phyloP scores from a whole-genome alignment of 1,140 invertebrate species.

The Magallana ariakensis region DNA sequence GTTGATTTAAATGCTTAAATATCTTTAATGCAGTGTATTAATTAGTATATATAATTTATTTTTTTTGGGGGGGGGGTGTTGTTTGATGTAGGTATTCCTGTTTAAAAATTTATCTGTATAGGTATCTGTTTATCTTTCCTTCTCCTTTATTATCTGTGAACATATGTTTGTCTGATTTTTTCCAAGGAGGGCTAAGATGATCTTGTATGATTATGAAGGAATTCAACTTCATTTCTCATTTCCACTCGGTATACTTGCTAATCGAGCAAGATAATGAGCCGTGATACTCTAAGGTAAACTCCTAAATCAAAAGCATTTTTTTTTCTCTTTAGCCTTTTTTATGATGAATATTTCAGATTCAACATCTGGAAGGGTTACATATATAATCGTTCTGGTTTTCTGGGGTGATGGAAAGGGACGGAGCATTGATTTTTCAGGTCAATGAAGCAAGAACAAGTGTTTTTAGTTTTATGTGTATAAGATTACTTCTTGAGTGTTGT shows the following conservation, averaged over 20 bases:
- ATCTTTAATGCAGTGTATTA: too few species aligned
- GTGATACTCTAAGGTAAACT: slow-evolving; percentile 5
- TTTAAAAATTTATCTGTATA: background rate
- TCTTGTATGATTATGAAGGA: slow-evolving; percentile 9
- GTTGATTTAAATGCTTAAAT: too few species aligned
- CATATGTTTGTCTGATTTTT: slow-evolving; percentile 13
- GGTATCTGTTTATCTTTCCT: background rate
- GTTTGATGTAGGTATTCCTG: slow-evolving; percentile 7
- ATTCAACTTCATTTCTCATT: slow-evolving; percentile 24
- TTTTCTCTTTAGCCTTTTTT: background rate
- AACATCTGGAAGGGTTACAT: slow-evolving; percentile 17
- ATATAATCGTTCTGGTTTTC: background rate
- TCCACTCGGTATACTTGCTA: slow-evolving; percentile 2
- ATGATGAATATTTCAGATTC: slow-evolving; percentile 16
- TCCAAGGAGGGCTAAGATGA: background rate
- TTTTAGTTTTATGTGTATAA: slow-evolving; percentile 9
- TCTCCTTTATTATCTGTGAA: slow-evolving; percentile 21
- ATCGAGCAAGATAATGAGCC: slow-evolving; percentile 29
- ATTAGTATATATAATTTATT: too few species aligned
- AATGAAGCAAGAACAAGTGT: slow-evolving; percentile 11
- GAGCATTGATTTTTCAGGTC: slow-evolving; percentile 32
- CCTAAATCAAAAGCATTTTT: slow-evolving; percentile 31
- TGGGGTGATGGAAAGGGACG: slow-evolving; percentile 14
- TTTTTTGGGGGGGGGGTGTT: too few species aligned
- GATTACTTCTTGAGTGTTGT: background rate